Percentiles rank a stretch among this genome's conserved stretches.
Evolutionary conservation across 2,888 invertebrate genomes (phyloP).

Genomic region (Eutolmus rufibarbis): DNA sequence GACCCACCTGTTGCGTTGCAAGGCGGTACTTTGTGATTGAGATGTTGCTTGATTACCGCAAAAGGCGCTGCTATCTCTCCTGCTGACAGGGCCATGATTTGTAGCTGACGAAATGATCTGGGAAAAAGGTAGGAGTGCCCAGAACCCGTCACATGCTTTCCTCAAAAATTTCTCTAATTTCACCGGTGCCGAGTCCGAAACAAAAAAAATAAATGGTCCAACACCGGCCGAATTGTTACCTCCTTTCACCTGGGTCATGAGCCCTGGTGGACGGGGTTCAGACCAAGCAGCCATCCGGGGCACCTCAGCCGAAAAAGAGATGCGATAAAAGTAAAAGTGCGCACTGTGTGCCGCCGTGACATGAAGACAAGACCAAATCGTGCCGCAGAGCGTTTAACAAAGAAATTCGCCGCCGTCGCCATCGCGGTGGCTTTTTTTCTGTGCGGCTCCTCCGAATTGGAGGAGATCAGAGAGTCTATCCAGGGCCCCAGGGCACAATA

Average conservation of each 20-base stretch:
- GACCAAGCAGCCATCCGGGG: not conserved
- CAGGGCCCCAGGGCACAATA: not conserved
- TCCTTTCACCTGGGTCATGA: not conserved
- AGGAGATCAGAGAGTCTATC: not conserved
- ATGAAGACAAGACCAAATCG: not conserved
- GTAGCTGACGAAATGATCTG: not conserved
- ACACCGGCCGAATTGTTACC: not conserved
- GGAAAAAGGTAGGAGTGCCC: not conserved
- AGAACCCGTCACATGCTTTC: not conserved
- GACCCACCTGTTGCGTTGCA: not conserved
- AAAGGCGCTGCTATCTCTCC: not conserved
- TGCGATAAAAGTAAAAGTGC: not conserved
- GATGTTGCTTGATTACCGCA: not conserved
- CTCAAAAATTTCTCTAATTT: not conserved
- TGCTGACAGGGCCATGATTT: not conserved
- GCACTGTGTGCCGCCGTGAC: not conserved
- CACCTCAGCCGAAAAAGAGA: not conserved
- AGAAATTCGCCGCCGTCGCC: constrained; percentile 29
- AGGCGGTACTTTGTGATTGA: not conserved
- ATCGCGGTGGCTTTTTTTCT: not conserved
- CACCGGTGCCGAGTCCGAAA: not conserved
- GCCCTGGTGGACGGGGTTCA: not conserved
- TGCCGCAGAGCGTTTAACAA: constrained; percentile 6
- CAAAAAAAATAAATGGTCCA: not conserved
- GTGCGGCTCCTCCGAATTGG: not conserved